phyloP scores from a whole-genome alignment of 1,140 invertebrate species.

The Halyomorpha halys region DNA sequence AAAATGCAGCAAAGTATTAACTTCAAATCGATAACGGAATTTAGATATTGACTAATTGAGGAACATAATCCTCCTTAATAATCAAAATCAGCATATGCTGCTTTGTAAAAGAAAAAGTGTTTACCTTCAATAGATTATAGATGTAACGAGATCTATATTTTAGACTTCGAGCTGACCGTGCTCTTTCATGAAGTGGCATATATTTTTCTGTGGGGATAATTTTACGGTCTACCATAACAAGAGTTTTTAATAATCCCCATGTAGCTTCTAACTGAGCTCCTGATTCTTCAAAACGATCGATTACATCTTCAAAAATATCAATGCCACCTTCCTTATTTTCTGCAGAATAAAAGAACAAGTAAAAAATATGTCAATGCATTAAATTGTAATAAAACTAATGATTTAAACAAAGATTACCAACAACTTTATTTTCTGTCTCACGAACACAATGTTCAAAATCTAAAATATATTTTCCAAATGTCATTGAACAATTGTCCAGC shows the following conservation, averaged over 20 bases:
- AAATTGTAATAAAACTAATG: background rate
- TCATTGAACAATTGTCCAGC: constrained; percentile 70
- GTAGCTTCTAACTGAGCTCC: constrained; percentile 62
- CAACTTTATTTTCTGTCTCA: constrained; percentile 47
- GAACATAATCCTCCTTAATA: too few species aligned
- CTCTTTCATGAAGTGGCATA: constrained; percentile 59
- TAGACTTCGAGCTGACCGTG: constrained; percentile 47
- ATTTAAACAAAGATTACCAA: constrained; percentile 33
- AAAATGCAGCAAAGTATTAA: too few species aligned
- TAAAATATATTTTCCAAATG: constrained; percentile 69
- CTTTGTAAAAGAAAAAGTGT: background rate
- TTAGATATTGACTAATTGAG: too few species aligned
- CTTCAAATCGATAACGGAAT: too few species aligned
- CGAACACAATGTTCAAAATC: constrained; percentile 68
- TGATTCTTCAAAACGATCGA: constrained; percentile 63
- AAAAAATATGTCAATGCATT: background rate
- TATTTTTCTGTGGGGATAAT: constrained; percentile 67
- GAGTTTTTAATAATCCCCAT: constrained; percentile 74
- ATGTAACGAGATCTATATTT: constrained; percentile 58
- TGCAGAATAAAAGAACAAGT: constrained; percentile 17
- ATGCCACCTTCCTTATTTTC: constrained; percentile 35
- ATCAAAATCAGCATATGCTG: too few species aligned
- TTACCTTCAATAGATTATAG: constrained; percentile 51
- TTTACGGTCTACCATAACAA: constrained; percentile 70
- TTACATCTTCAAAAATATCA: constrained; percentile 60